These are phyloP conservation scores for Chitala chitala DNA, from an alignment of 2,113 vertebrate genomes.

Conservation along the genomic window DNA sequence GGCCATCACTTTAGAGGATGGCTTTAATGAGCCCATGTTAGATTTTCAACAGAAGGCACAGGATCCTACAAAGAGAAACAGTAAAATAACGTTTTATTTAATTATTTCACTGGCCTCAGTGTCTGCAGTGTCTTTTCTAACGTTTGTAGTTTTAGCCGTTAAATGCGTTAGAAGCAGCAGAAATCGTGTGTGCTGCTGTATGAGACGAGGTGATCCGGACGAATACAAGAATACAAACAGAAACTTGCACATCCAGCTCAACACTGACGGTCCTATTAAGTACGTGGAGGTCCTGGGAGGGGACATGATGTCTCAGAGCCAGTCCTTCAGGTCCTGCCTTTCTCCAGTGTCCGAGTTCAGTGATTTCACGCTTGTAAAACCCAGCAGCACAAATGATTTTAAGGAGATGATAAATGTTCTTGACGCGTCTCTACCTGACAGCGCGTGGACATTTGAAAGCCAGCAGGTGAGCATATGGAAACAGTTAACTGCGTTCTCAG, in stretches of 20 bases:
- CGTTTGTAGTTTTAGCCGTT: no score
- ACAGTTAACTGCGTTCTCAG: neutral
- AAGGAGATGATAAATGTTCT: conserved; percentile 54
- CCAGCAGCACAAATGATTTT: conserved; percentile 59
- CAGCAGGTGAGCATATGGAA: conserved; percentile 51
- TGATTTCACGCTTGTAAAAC: conserved; percentile 63
- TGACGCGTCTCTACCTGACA: conserved; percentile 56
- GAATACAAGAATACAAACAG: conserved; percentile 53
- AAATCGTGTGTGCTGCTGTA: no score
- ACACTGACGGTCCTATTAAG: conserved; percentile 63
- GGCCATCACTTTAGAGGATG: conserved; percentile 62
- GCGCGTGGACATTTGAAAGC: conserved; percentile 57
- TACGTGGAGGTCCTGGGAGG: conserved; percentile 62
- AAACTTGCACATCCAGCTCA: conserved; percentile 61
- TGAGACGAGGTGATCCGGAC: conserved; percentile 37
- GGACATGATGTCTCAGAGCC: conserved; percentile 55
- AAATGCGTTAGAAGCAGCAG: no score
- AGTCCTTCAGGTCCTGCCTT: conserved; percentile 60
- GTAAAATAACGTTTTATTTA: conserved; percentile 53
- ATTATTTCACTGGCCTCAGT: conserved; percentile 47
- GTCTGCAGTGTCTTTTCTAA: conserved; percentile 40
- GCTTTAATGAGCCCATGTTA: conserved; percentile 54
- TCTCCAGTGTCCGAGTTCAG: conserved; percentile 61
- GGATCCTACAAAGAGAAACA: conserved; percentile 48
- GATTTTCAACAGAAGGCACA: conserved; percentile 50